These are phyloP conservation scores for Mycalesis mineus DNA, from an alignment of 2,888 invertebrate species.

Conservation along the genomic window DNA sequence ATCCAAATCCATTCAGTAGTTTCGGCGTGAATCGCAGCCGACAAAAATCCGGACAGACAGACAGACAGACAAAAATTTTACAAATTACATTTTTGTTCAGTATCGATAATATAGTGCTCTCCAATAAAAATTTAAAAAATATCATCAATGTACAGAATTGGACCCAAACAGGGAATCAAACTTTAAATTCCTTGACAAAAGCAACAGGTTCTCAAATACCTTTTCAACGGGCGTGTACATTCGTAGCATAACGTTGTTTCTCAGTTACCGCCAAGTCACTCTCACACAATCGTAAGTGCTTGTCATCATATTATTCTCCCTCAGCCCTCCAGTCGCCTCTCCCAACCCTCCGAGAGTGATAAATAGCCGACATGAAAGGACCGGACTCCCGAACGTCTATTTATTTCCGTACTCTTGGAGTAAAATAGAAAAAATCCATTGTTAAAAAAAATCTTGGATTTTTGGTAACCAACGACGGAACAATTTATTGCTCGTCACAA, in stretches of 20 bases:
- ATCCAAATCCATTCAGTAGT: no score
- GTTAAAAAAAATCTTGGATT: not conserved
- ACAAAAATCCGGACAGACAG: no score
- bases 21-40: no score
- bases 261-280: not conserved
- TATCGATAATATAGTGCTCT: no score
- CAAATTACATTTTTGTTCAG: no score
- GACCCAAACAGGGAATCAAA: no score
- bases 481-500: not conserved
- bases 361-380: conserved; percentile 3
- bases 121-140: no score
- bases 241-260: not conserved
- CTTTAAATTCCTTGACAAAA: no score
- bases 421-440: not conserved
- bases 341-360: conserved; percentile 1
- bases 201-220: no score
- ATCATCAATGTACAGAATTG: no score
- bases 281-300: conserved; percentile 3
- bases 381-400: conserved; percentile 4
- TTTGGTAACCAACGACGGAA: not conserved
- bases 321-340: not conserved
- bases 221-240: no score
- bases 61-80: no score
- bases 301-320: conserved; percentile 6
- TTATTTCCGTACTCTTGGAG: not conserved